Percentiles rank a stretch among this genome's conserved stretches.
These are phyloP conservation scores for Branchinecta lynchi DNA, from an alignment of 1,140 invertebrate genomes.

Conservation along the genomic window DNA sequence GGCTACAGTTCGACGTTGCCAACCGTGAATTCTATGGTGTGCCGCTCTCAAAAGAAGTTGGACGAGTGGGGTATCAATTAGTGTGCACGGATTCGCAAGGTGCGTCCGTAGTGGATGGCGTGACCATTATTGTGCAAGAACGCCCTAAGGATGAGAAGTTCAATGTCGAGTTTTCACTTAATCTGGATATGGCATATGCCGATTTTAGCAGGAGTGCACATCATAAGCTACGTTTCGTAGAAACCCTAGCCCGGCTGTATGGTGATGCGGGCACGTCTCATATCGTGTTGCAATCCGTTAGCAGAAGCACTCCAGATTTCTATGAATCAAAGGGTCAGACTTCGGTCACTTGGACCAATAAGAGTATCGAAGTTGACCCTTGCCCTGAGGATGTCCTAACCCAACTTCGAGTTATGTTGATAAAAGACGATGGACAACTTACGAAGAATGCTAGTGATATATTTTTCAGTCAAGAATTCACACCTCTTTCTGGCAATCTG, in stretches of 20 bases:
- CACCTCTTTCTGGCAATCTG: slow-evolving; percentile 52
- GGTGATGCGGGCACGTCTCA: slow-evolving; percentile 52
- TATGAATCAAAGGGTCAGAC: slow-evolving; percentile 30
- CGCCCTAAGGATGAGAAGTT: slow-evolving; percentile 34
- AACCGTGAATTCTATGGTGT: slow-evolving; percentile 81
- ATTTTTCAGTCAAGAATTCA: slow-evolving; percentile 53
- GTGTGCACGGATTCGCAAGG: slow-evolving; percentile 50
- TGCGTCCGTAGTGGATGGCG: slow-evolving; percentile 52
- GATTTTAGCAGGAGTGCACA: slow-evolving; percentile 48
- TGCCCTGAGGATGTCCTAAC: slow-evolving; percentile 62
- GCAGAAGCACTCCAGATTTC: slow-evolving; percentile 17
- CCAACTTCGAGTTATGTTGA: slow-evolving; percentile 44
- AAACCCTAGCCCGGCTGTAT: slow-evolving; percentile 53
- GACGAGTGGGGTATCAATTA: slow-evolving; percentile 56
- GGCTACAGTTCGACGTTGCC: slow-evolving; percentile 73
- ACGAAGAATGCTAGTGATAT: slow-evolving; percentile 46
- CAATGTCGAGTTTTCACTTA: slow-evolving; percentile 59
- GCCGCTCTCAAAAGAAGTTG: slow-evolving; percentile 47
- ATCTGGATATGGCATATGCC: slow-evolving; percentile 51
- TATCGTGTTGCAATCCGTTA: slow-evolving; percentile 41
- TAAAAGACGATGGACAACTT: slow-evolving; percentile 35
- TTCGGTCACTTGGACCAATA: slow-evolving; percentile 57
- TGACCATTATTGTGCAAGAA: slow-evolving; percentile 53
- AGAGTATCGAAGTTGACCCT: slow-evolving; percentile 43
- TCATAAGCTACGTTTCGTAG: slow-evolving; percentile 41